A percentile compares a stretch with the other conserved stretches of the same genome.
Conservation (phyloP, 2,113 vertebrate species). For the Tachuris rubrigastra region DNA sequence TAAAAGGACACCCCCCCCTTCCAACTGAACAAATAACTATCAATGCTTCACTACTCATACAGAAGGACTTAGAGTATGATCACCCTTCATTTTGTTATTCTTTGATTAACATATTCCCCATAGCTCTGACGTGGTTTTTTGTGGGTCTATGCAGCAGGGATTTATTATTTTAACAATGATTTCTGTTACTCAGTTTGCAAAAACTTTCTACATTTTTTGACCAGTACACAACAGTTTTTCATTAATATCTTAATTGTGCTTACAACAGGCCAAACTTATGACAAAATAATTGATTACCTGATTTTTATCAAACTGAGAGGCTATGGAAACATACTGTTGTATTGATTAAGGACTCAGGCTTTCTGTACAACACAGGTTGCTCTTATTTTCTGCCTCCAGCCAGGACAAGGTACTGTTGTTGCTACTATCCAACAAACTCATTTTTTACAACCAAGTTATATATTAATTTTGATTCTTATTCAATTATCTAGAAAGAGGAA, state of each 20-base stretch:
- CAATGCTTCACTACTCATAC: neutral
- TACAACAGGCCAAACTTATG: neutral
- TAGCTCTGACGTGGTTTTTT: neutral
- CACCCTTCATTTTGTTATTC: neutral
- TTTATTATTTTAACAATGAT: conserved; percentile 1
- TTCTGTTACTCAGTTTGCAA: conserved; percentile 14
- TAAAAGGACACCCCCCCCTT: conserved; percentile 9
- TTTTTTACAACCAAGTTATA: conserved; percentile 31
- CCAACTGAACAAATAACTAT: too few relatives aligned
- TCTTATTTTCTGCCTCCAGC: neutral
- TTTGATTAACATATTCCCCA: neutral
- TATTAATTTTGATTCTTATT: conserved; percentile 30
- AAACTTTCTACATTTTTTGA: neutral
- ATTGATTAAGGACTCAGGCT: conserved; percentile 32
- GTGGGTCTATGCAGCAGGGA: neutral
- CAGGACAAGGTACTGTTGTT: neutral
- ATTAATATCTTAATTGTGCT: conserved; percentile 24
- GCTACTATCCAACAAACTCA: neutral
- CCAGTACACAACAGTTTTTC: neutral
- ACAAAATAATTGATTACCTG: conserved; percentile 1
- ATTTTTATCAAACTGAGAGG: conserved; percentile 9
- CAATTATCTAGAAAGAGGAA: neutral
- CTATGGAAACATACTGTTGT: neutral
- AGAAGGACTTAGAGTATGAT: neutral
- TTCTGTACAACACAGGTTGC: neutral